Percentiles rank a stretch among this genome's conserved stretches.
Conservation (phyloP, 2,888 invertebrate genomes). For the Suillia variegata region DNA sequence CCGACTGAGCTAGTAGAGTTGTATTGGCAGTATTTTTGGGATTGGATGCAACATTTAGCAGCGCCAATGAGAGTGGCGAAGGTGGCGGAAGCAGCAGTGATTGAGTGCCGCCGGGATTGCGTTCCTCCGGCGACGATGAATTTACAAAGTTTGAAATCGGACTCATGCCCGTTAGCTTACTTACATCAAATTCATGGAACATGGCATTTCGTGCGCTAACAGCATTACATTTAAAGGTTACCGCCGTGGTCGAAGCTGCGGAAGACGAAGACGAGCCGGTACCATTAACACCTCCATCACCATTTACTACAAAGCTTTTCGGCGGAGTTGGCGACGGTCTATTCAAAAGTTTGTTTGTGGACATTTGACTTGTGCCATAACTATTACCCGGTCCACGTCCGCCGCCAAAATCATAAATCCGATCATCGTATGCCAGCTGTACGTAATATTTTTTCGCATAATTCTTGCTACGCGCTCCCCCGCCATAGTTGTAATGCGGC, state of each 20-base stretch:
- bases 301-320: slow-evolving; percentile 40
- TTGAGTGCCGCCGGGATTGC: slow-evolving; percentile 23
- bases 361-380: slow-evolving; percentile 32
- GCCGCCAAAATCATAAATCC: slow-evolving; percentile 59
- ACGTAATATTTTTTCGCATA: slow-evolving; percentile 44
- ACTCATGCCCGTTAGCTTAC: slow-evolving; percentile 61
- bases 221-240: slow-evolving; percentile 37
- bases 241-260: slow-evolving; percentile 42
- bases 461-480: slow-evolving; percentile 39
- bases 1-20: slow-evolving; percentile 37
- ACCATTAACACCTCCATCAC: slow-evolving; percentile 23
- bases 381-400: slow-evolving; percentile 55
- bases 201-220: slow-evolving; percentile 27
- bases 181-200: slow-evolving; percentile 60
- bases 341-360: slow-evolving; percentile 2
- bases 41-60: slow-evolving; percentile 5
- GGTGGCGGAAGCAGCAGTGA: slow-evolving; percentile 29
- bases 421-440: slow-evolving; percentile 52
- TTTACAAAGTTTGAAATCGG: slow-evolving; percentile 56
- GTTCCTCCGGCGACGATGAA: slow-evolving; percentile 45
- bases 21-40: not conserved
- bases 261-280: slow-evolving; percentile 51
- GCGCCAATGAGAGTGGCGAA: slow-evolving; percentile 21
- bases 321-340: slow-evolving; percentile 30
- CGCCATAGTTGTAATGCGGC: slow-evolving; percentile 59